These are phyloP conservation scores for Agelaius phoeniceus DNA, from an alignment of 2,113 vertebrate species.

Conservation along the genomic window DNA sequence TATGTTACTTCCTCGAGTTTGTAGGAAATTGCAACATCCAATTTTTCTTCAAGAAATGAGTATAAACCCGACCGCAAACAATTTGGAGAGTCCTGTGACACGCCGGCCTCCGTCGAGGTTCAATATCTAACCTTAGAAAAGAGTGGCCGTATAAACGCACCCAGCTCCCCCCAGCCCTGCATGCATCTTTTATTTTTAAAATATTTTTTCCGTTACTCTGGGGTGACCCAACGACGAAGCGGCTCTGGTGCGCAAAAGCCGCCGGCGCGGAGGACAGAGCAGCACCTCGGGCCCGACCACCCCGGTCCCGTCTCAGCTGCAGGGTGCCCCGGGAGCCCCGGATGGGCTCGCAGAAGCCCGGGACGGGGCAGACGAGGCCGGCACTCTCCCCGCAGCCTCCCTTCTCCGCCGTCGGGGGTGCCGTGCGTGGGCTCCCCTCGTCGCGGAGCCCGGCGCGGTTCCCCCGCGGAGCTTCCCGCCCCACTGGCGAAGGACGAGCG, in stretches of 20 bases:
- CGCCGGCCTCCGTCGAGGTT: not conserved
- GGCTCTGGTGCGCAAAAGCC: not conserved
- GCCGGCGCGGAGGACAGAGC: not conserved
- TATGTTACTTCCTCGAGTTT: not conserved
- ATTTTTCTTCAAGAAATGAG: not conserved
- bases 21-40: not conserved
- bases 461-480: not conserved
- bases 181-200: rapidly evolving
- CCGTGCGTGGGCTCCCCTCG: not conserved
- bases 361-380: not conserved
- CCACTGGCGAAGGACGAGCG: constrained; percentile 8
- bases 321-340: not conserved
- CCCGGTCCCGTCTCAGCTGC: not conserved
- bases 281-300: not conserved
- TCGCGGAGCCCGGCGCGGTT: not conserved
- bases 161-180: not conserved
- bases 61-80: not conserved
- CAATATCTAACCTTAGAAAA: not conserved
- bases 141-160: not conserved
- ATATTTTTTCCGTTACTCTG: not conserved
- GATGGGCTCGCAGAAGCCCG: not conserved
- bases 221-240: not conserved
- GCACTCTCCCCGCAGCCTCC: not conserved
- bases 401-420: not conserved
- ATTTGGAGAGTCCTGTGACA: not conserved